Conservation (phyloP, 1,140 invertebrate genomes). For the Drosophila malerkotliana region DNA sequence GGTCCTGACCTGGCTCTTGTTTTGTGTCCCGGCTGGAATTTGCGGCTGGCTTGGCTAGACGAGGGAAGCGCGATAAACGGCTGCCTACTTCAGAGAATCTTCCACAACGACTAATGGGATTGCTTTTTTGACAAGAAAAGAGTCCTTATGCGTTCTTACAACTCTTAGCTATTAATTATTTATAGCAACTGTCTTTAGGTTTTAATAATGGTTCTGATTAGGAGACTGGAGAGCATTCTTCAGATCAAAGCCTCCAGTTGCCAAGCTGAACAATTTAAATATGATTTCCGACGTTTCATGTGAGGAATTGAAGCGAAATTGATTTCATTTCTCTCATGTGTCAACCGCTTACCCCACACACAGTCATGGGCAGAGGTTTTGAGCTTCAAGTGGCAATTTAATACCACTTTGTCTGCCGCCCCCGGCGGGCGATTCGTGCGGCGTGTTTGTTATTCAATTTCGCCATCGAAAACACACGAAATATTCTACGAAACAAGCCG, state of each 20-base stretch:
- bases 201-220: too few species aligned
- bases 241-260: slow-evolving; percentile 11
- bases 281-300: slow-evolving; percentile 33
- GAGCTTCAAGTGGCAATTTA: slow-evolving; percentile 69
- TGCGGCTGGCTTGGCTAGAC: background rate
- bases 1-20: slow-evolving; percentile 32
- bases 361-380: slow-evolving; percentile 37
- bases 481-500: slow-evolving; percentile 62
- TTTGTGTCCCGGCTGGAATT: slow-evolving; percentile 6
- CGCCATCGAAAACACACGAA: slow-evolving; percentile 67
- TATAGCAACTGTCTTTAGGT: background rate
- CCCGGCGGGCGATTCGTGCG: slow-evolving; percentile 23
- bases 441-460: slow-evolving; percentile 72
- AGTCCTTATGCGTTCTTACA: background rate
- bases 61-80: background rate
- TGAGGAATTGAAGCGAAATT: slow-evolving; percentile 41
- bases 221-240: background rate
- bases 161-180: background rate
- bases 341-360: slow-evolving; percentile 14
- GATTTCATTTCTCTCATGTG: slow-evolving; percentile 39
- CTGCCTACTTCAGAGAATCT: background rate
- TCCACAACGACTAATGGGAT: background rate
- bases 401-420: slow-evolving; percentile 62
- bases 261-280: slow-evolving; percentile 39
- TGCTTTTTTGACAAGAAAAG: background rate